These are phyloP conservation scores for Xanthorhoe spadicearia DNA, from an alignment of 2,888 invertebrate genomes.

Conservation along the genomic window DNA sequence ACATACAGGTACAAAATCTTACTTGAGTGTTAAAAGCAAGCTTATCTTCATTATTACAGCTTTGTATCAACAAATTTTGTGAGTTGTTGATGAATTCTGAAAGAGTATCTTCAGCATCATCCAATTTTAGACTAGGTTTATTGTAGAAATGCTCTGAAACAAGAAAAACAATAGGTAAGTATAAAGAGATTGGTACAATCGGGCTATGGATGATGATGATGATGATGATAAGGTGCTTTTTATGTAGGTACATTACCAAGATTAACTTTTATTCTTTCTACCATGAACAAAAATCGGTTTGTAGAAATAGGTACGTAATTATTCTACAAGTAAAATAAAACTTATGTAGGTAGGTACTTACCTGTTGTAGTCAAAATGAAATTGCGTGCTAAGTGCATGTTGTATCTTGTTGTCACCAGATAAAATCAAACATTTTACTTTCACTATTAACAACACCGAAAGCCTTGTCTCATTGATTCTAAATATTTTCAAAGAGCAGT, in stretches of 20 bases:
- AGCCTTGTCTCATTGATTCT: not conserved
- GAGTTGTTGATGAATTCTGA: slow-evolving; percentile 73
- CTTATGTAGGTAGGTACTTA: slow-evolving; percentile 18
- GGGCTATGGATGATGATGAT: too few species aligned
- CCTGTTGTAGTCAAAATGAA: slow-evolving; percentile 40
- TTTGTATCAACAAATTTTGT: slow-evolving; percentile 68
- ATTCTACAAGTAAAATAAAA: too few species aligned
- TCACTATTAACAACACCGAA: not conserved
- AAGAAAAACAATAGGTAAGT: not conserved
- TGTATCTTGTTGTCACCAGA: not conserved
- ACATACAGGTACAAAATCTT: not conserved
- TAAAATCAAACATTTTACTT: not conserved
- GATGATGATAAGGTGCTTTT: too few species aligned
- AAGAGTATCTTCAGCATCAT: slow-evolving; percentile 62
- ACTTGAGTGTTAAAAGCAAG: slow-evolving; percentile 24
- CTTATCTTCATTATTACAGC: slow-evolving; percentile 50
- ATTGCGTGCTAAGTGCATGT: slow-evolving; percentile 32
- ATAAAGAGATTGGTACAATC: too few species aligned
- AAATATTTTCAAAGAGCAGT: not conserved
- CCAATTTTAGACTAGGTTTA: slow-evolving; percentile 51
- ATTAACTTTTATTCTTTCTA: too few species aligned
- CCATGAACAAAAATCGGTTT: too few species aligned
- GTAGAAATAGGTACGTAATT: not conserved
- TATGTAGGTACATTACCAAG: not conserved
- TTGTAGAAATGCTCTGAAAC: slow-evolving; percentile 68